Evolutionary conservation across 2,888 invertebrate genomes (phyloP), one percentile per base, ranked within the genome.

Genomic region (Andricus curvator): DNA sequence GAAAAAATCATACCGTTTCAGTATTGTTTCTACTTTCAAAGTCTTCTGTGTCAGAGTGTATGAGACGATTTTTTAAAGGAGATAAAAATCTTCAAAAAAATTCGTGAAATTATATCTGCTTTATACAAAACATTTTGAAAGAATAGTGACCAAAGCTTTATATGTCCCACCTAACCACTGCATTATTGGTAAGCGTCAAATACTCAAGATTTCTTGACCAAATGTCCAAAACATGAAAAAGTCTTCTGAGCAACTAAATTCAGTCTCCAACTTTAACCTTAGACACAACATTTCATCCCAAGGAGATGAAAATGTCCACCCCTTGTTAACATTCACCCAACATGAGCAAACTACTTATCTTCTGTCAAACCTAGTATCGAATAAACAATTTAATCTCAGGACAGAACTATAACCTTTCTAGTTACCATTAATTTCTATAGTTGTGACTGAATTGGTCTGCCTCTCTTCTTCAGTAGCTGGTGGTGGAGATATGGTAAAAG

Each of bases 351-450:
- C 17, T 1, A n/a, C 41, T 44, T 22, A 44, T 25, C 29, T 70
- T 41, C 20, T 41, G 9, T 41, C 44, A 70, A 41, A 76, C 8
- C 20, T 60, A 37, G 37, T 62, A 6, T 33, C 37, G 48, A 48
- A 17, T 8, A 20, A n/a, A 37, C 41, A 41, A 51, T 29, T 29
- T 44, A 67, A 67, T 22, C n/a, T 67, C 22, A 41, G 20, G 4
- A 22, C 2, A 64, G 0, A 67, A 15, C 41, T 67, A 20, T 20
- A 2, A 74, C 66, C 17, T 22, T 22, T 37, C 79, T 85, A 88
- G 65, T 86, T 85, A n/a, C 74, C 82, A 77, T 87, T 85, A 70
- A 89, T 85, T 83, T 86, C 86, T 82, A 89, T 83, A 25, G 84
- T 87, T 17, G 89, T 86, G 25, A 88, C 85, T 8, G 89, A 85